These are phyloP conservation scores for Brachypodius melanocephalos DNA, from an alignment of 2,113 vertebrate species.

Conservation along the genomic window DNA sequence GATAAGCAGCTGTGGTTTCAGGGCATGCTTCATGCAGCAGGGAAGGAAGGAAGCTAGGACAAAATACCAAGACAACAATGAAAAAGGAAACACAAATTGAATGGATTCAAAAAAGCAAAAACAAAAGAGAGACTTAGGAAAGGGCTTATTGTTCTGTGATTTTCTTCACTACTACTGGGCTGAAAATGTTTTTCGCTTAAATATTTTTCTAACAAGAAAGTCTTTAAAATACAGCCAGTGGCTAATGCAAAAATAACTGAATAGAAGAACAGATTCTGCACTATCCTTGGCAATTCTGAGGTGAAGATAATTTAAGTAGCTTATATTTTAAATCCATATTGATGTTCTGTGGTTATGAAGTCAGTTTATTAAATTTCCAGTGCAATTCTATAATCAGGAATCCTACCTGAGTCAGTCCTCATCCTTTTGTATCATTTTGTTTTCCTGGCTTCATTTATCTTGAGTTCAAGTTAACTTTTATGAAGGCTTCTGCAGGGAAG, in stretches of 20 bases:
- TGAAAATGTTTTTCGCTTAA: neutral
- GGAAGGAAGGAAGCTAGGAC: conserved; percentile 13
- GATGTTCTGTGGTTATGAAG: neutral
- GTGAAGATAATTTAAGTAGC: conserved; percentile 1
- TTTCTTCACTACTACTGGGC: neutral
- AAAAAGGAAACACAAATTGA: neutral
- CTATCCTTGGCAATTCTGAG: neutral
- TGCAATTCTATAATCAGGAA: neutral
- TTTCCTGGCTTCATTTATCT: neutral
- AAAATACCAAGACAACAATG: neutral
- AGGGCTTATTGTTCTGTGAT: neutral
- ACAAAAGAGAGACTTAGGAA: neutral
- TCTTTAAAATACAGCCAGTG: neutral
- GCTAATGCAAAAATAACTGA: neutral
- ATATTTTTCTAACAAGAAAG: neutral
- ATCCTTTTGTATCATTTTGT: neutral
- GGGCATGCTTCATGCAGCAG: neutral
- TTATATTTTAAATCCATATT: conserved; percentile 12
- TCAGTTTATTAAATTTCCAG: neutral
- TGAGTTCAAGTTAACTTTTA: neutral
- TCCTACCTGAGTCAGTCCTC: neutral
- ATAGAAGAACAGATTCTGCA: neutral
- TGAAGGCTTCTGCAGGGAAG: neutral
- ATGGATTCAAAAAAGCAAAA: neutral
- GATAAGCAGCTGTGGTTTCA: conserved; percentile 4